Evolutionary conservation across 2,888 invertebrate species (phyloP).

Genomic region (Trimorus sp.): DNA sequence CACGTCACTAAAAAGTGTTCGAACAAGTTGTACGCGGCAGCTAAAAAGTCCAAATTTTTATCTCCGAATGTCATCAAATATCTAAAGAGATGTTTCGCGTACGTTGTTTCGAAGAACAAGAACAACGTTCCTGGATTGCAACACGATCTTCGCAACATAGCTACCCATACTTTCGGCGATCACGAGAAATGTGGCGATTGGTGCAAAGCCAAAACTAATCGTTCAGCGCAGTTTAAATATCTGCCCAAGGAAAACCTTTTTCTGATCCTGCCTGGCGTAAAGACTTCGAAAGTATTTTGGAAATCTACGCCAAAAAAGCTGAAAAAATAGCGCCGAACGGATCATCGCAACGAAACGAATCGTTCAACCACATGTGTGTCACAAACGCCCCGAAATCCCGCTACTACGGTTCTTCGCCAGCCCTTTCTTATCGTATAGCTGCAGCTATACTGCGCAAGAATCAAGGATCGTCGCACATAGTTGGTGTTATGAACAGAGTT

Average conservation of each 20-base stretch:
- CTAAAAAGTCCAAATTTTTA: constrained; percentile 40
- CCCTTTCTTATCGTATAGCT: constrained; percentile 42
- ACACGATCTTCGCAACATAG: constrained; percentile 21
- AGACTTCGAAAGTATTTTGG: constrained; percentile 14
- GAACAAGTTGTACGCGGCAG: constrained; percentile 28
- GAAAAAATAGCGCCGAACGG: constrained; percentile 50
- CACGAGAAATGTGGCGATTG: not conserved
- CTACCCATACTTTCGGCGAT: constrained; percentile 36
- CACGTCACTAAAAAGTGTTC: constrained; percentile 41
- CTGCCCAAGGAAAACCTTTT: constrained; percentile 36
- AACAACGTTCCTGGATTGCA: constrained; percentile 13
- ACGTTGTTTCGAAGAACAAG: constrained; percentile 14
- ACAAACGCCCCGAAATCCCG: constrained; percentile 50
- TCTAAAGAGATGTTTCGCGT: constrained; percentile 27
- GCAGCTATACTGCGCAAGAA: constrained; percentile 53
- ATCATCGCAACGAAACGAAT: constrained; percentile 57
- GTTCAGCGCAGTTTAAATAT: no score
- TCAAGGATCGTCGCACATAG: constrained; percentile 14
- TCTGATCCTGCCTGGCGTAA: constrained; percentile 13
- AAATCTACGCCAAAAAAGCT: constrained; percentile 30
- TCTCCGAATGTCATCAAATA: constrained; percentile 22
- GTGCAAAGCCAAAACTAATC: no score
- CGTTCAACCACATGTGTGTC: constrained; percentile 48
- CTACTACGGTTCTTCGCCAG: constrained; percentile 46
- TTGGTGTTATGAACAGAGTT: no score